Evolutionary conservation across 1,140 invertebrate genomes (phyloP).

Genomic region (Pseudomyrmex gracilis): DNA sequence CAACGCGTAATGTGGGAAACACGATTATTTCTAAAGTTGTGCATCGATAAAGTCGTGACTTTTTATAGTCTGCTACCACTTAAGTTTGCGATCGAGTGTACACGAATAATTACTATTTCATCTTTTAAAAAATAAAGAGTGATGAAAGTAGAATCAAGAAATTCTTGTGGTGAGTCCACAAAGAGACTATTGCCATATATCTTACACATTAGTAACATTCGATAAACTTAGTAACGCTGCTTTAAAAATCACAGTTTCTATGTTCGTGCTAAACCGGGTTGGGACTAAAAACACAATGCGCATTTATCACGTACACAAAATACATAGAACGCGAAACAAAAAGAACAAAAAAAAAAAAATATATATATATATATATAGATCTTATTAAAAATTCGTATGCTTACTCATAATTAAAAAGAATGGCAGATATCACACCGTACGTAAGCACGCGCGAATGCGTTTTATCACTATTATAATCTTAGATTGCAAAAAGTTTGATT

Average conservation of each 20-base stretch:
- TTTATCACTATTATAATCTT: conserved; percentile 58
- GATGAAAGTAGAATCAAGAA: background rate
- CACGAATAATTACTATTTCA: conserved; percentile 36
- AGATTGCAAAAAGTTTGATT: conserved; percentile 60
- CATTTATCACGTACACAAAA: conserved; percentile 58
- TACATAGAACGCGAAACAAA: conserved; percentile 57
- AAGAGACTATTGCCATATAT: conserved; percentile 55
- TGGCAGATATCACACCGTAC: conserved; percentile 59
- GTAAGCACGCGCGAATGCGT: conserved; percentile 64
- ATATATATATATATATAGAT: conserved; percentile 66
- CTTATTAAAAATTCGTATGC: conserved; percentile 67
- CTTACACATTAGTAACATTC: conserved; percentile 54
- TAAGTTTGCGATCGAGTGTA: conserved; percentile 4
- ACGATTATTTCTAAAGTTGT: conserved; percentile 20
- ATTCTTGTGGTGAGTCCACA: conserved; percentile 47
- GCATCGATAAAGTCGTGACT: background rate
- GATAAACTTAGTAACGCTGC: conserved; percentile 67
- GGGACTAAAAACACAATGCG: conserved; percentile 61
- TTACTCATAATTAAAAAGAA: conserved; percentile 57
- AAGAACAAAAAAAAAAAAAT: too few relatives aligned
- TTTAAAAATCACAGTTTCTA: conserved; percentile 69
- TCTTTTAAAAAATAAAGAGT: conserved; percentile 11
- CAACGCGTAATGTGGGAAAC: conserved; percentile 1
- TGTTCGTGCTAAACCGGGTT: conserved; percentile 62
- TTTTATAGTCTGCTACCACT: conserved; percentile 14